Evolutionary conservation across 2,888 invertebrate species (phyloP).

Genomic region (Apodemia hepburni): DNA sequence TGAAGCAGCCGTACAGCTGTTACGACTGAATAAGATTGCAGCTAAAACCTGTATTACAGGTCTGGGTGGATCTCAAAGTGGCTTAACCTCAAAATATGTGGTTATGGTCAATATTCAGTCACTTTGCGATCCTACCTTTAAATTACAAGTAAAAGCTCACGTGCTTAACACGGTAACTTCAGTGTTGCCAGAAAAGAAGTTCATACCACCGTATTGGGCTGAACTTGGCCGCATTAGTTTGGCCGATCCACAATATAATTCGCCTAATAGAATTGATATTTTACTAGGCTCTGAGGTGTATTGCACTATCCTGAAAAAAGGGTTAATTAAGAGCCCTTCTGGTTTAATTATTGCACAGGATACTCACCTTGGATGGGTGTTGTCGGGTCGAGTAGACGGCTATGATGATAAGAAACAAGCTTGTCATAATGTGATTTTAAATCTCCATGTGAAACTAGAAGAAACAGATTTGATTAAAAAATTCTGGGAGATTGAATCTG

Average conservation of each 20-base stretch:
- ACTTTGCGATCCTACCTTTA: constrained; percentile 24
- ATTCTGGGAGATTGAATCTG: constrained; percentile 28
- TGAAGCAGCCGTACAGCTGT: constrained; percentile 26
- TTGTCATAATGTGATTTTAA: too few species aligned
- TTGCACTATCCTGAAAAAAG: constrained; percentile 29
- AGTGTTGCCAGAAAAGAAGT: constrained; percentile 16
- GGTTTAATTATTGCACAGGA: constrained; percentile 26
- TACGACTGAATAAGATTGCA: constrained; percentile 17
- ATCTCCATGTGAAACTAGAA: too few species aligned
- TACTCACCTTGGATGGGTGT: constrained; percentile 34
- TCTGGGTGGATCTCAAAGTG: constrained; percentile 26
- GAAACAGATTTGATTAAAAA: constrained; percentile 12
- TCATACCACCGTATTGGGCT: constrained; percentile 10
- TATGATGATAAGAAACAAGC: too few species aligned
- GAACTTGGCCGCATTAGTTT: constrained; percentile 17
- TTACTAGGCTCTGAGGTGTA: constrained; percentile 36
- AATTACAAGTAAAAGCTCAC: constrained; percentile 20
- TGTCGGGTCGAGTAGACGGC: constrained; percentile 28
- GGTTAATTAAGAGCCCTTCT: constrained; percentile 26
- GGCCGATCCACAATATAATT: constrained; percentile 25
- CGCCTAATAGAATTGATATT: constrained; percentile 30
- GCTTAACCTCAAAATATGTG: constrained; percentile 25
- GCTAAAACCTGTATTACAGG: constrained; percentile 23
- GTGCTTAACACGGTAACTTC: constrained; percentile 22
- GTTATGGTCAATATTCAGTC: constrained; percentile 27